These are phyloP conservation scores for Tetramorium parvispinum DNA, from an alignment of 1,140 invertebrate species.

Conservation along the genomic window DNA sequence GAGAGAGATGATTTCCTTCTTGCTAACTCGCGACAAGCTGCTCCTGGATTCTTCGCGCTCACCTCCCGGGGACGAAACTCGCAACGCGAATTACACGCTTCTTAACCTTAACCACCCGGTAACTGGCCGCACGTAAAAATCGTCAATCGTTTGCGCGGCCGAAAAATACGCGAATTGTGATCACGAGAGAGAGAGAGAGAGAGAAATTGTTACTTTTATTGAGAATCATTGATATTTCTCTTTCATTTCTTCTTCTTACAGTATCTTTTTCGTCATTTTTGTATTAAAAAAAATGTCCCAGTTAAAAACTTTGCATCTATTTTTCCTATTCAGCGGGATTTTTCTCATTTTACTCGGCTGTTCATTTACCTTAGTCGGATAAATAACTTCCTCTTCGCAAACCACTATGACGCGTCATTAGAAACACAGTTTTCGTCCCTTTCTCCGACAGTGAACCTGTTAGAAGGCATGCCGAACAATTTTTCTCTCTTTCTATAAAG, in stretches of 20 bases:
- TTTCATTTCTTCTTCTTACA: neutral
- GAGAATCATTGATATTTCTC: neutral
- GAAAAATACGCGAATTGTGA: slow-evolving; percentile 24
- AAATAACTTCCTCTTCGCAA: slow-evolving; percentile 55
- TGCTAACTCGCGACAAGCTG: slow-evolving; percentile 61
- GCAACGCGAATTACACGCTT: slow-evolving; percentile 61
- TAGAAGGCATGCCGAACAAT: slow-evolving; percentile 25
- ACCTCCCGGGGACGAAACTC: slow-evolving; percentile 39
- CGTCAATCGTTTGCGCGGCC: slow-evolving; percentile 8
- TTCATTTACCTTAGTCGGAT: slow-evolving; percentile 39
- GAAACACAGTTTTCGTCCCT: slow-evolving; percentile 33
- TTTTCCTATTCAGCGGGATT: neutral
- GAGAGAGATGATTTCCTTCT: slow-evolving; percentile 51
- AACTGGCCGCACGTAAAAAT: slow-evolving; percentile 50
- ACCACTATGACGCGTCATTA: slow-evolving; percentile 43
- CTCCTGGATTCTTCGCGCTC: slow-evolving; percentile 54
- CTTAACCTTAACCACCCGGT: slow-evolving; percentile 42
- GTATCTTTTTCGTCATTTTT: neutral
- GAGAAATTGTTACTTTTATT: neutral
- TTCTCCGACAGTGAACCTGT: slow-evolving; percentile 22
- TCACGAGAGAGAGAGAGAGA: neutral
- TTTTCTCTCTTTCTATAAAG: neutral
- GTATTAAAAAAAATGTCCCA: neutral
- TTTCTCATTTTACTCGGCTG: slow-evolving; percentile 31
- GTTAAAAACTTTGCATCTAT: too few species aligned